A percentile compares a stretch with the other conserved stretches of the same genome.
Evolutionary conservation across 2,888 invertebrate genomes (phyloP).

Genomic region (Artemia sp.): DNA sequence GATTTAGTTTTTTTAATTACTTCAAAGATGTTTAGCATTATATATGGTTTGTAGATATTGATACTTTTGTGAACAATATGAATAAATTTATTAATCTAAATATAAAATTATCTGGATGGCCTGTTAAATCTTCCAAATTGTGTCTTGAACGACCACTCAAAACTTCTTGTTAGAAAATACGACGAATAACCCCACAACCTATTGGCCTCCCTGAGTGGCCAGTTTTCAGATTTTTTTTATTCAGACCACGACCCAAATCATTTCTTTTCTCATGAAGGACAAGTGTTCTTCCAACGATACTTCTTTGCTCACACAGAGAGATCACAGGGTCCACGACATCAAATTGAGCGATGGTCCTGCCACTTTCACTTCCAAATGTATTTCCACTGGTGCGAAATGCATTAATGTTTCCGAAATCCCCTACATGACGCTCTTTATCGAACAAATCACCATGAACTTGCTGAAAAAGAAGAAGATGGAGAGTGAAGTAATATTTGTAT

Average conservation of each 20-base stretch:
- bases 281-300: conserved; percentile 35
- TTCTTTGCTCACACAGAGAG: conserved; percentile 34
- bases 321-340: conserved; percentile 28
- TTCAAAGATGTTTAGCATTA: too few relatives aligned
- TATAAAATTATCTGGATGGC: too few relatives aligned
- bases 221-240: conserved; percentile 33
- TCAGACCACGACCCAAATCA: conserved; percentile 35
- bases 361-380: too few relatives aligned
- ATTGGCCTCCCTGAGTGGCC: conserved; percentile 38
- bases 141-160: too few relatives aligned
- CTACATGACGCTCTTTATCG: conserved; percentile 26
- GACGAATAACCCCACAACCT: conserved; percentile 37
- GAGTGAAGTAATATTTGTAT: too few relatives aligned
- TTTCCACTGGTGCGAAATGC: conserved; percentile 21
- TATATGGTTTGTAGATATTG: too few relatives aligned
- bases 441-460: too few relatives aligned
- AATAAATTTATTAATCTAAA: too few relatives aligned
- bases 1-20: too few relatives aligned
- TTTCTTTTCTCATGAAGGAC: conserved; percentile 37
- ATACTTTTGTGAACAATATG: too few relatives aligned
- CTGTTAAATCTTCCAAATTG: too few relatives aligned
- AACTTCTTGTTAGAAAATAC: neutral
- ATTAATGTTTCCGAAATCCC: conserved; percentile 29
- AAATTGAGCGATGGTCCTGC: conserved; percentile 23
- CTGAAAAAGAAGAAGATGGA: too few relatives aligned